phyloP scores from a whole-genome alignment of 2,888 invertebrate species.

The Tetragnatha montana region DNA sequence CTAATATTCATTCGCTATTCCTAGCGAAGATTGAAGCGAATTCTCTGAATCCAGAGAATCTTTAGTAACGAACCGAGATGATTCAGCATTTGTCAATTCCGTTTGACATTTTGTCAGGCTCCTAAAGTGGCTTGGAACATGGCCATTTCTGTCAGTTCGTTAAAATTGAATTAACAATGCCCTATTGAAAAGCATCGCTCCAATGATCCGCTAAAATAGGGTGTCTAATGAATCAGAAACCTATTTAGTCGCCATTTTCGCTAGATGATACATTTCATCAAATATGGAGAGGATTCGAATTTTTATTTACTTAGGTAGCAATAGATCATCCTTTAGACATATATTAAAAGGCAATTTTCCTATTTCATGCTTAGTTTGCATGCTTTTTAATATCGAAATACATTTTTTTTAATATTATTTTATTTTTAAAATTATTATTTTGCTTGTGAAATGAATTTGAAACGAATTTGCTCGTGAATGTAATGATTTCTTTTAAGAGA shows the following conservation, averaged over 20 bases:
- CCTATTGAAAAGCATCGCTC: background rate
- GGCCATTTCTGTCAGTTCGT: constrained; percentile 9
- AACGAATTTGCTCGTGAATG: too few species aligned
- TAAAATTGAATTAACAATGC: constrained; percentile 13
- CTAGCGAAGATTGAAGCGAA: constrained; percentile 1
- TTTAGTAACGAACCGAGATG: constrained; percentile 6
- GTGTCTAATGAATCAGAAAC: background rate
- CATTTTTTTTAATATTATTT: background rate
- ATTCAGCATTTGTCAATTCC: constrained; percentile 26
- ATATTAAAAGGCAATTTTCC: too few species aligned
- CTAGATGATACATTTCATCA: too few species aligned
- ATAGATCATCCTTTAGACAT: too few species aligned
- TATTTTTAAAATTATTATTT: background rate
- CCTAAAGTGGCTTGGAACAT: background rate
- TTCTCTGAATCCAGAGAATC: background rate
- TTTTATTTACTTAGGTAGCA: too few species aligned
- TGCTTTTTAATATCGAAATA: background rate
- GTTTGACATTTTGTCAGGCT: constrained; percentile 2
- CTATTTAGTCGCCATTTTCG: too few species aligned
- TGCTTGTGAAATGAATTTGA: too few species aligned
- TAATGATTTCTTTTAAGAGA: too few species aligned
- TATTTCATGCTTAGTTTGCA: background rate
- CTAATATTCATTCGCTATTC: background rate
- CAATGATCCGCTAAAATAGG: background rate
- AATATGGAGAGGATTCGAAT: too few species aligned